Conservation (phyloP, 64 coral and sea anemone species). For the Porites australiensis region DNA sequence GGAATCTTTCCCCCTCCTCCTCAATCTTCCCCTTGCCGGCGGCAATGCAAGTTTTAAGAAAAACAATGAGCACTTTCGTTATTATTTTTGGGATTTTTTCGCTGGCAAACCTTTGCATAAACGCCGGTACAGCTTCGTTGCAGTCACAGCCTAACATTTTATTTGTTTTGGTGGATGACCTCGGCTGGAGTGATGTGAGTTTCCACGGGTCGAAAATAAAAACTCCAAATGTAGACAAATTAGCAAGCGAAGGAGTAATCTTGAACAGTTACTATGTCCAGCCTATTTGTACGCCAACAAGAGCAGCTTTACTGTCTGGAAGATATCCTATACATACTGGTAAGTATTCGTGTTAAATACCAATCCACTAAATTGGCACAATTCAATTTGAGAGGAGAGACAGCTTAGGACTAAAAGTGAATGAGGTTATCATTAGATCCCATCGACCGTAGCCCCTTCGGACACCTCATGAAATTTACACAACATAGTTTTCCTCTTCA, state of each 20-base stretch:
- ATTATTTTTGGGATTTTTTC: neutral
- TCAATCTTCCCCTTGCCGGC: neutral
- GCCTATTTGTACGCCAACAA: constrained; percentile 65
- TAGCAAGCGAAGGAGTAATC: constrained; percentile 45
- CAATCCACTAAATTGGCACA: too few species aligned
- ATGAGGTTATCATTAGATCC: too few species aligned
- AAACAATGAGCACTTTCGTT: neutral
- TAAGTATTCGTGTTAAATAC: neutral
- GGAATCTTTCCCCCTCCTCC: neutral
- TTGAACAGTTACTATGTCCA: constrained; percentile 68
- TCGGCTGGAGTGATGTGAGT: constrained; percentile 78
- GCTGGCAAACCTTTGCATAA: neutral
- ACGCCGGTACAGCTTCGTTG: neutral
- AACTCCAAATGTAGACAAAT: constrained; percentile 67
- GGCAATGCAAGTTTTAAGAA: too few species aligned
- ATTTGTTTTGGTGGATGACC: constrained; percentile 67
- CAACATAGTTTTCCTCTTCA: too few species aligned
- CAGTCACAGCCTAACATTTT: constrained; percentile 45
- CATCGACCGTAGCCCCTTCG: too few species aligned
- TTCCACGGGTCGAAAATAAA: constrained; percentile 56
- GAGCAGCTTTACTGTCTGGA: constrained; percentile 56
- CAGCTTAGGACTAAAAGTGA: too few species aligned
- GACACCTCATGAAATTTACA: too few species aligned
- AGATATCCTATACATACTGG: constrained; percentile 73
- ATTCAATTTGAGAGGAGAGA: too few species aligned